Evolutionary conservation across 2,113 vertebrate genomes (phyloP), one percentile per base, ranked within the genome.

Genomic region (Macheiramphus alcinus): DNA sequence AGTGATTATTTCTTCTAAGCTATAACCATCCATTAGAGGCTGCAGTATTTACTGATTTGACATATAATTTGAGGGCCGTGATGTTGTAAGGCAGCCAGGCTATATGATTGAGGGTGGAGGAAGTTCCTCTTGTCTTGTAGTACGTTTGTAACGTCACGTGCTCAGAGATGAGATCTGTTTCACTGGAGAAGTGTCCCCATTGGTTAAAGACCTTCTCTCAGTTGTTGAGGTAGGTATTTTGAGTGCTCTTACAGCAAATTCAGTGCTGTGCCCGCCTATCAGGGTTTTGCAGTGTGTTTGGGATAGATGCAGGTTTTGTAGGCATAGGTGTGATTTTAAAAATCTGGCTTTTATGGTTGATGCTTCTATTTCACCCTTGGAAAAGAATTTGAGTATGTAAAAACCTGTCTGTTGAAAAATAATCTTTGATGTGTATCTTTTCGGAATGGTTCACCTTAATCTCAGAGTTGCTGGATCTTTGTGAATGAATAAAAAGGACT

Each of bases 1-100:
- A 88, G 78, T 95, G 53, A 96, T 97, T 94, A 88, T 68, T 96
- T 88, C 73, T 73, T 76, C 74, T 31, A 66, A 86, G 66, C 56
- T 90, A n/a, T 82, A 95, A 86, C 45, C 70, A 76, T 88, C 70
- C 45, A 90, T 95, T 94, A 97, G 74, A 91, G 70, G 76, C 74
- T 90, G 34, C 26, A 61, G 4, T 75, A 73, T 94, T 96, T 94
- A 70, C 45, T 95, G 66, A 40, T 88, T 75, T 88, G 78, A 25
- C 8, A 4, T 94, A n/a, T 93, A 94, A 93, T 97, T 96, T 87
- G 93, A 75, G 70, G 81, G 85, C 48, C 6, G 0, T 36, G 34
- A 27, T 91, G 73, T 45, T 36, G 32, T 85, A 94, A 96, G 61
- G 36, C 61, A 72, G n/a, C 11, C 62, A 65, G 43, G 27, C 16